Evolutionary conservation across 2,797 vertebrate genomes (phyloP).

Genomic region (Remorina albescens): DNA sequence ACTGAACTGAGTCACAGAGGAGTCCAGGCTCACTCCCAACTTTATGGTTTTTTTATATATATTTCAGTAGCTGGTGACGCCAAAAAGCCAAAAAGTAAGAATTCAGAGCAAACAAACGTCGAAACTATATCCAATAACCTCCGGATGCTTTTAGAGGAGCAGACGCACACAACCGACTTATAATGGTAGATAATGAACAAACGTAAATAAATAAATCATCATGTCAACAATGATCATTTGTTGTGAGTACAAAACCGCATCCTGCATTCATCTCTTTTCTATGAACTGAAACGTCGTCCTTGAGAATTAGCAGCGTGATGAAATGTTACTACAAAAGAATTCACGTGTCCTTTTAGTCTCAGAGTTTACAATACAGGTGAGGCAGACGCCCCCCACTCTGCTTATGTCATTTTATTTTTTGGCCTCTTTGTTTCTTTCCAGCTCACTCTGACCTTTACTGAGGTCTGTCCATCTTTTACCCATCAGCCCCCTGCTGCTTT

Average conservation of each 20-base stretch:
- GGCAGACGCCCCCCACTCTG: no score
- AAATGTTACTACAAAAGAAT: neutral
- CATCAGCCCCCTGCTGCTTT: conserved; percentile 65
- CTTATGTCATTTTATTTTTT: no score
- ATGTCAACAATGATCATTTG: neutral
- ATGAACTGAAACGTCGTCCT: neutral
- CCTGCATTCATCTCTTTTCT: neutral
- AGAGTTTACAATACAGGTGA: neutral
- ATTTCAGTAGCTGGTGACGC: neutral
- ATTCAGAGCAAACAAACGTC: no score
- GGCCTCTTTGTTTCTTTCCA: neutral
- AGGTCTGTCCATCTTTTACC: conserved; percentile 64
- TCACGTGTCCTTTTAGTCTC: neutral
- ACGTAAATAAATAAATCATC: neutral
- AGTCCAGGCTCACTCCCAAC: no score
- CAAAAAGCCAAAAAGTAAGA: neutral
- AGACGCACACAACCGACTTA: neutral
- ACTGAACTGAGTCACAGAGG: no score
- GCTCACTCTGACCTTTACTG: conserved; percentile 42
- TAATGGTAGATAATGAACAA: neutral
- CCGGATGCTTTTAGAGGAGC: neutral
- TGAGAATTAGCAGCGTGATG: neutral
- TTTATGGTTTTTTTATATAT: no score
- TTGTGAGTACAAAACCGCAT: neutral
- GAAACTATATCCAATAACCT: neutral